Conservation (phyloP, 2,888 invertebrate species). For the Idaea biselata region DNA sequence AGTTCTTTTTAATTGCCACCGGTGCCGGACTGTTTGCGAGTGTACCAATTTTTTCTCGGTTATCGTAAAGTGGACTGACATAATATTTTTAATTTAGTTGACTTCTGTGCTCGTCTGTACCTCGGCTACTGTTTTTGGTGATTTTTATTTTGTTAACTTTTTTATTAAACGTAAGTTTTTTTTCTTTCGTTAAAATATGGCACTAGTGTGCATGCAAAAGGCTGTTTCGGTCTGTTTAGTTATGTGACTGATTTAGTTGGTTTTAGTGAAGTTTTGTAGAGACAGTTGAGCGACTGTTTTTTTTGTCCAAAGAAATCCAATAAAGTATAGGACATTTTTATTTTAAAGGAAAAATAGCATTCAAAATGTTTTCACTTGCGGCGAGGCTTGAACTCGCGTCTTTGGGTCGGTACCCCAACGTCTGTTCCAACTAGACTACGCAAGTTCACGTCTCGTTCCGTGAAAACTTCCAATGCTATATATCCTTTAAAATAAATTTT, state of each 20-base stretch:
- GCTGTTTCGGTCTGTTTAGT: neutral
- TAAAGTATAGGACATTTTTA: no score
- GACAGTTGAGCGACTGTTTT: no score
- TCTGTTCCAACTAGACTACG: no score
- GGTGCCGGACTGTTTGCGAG: conserved; percentile 38
- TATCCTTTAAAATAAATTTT: no score
- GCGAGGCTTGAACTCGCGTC: no score
- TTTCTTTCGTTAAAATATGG: neutral
- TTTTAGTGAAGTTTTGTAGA: no score
- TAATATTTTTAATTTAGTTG: neutral
- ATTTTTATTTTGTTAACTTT: neutral
- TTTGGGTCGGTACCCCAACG: no score
- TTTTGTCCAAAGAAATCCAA: no score
- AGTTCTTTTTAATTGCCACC: conserved; percentile 61
- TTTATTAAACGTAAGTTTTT: neutral
- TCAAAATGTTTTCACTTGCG: no score
- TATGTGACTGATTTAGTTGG: neutral
- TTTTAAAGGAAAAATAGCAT: no score
- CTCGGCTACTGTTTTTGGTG: neutral
- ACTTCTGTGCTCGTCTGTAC: neutral
- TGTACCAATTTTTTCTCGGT: conserved; percentile 25
- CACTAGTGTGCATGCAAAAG: neutral
- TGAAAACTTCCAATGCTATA: no score
- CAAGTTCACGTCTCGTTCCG: no score
- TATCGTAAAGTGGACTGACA: neutral